A percentile compares a stretch with the other conserved stretches of the same genome.
Evolutionary conservation across 2,888 invertebrate species (phyloP).

Genomic region (Antheraea yamamai): DNA sequence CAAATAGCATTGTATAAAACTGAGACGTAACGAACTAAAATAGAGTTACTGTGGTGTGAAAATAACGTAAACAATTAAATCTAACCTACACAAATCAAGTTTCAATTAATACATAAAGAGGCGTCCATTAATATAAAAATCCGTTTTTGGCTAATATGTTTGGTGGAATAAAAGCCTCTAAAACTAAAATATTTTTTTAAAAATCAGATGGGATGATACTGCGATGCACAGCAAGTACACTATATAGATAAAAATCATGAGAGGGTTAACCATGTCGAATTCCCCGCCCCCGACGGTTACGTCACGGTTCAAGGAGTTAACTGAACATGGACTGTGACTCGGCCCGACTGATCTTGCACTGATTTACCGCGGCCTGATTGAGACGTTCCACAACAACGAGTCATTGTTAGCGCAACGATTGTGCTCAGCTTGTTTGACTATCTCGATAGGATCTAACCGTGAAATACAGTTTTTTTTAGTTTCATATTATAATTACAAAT

Average conservation of each 20-base stretch:
- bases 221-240: no score
- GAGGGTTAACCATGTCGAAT: conserved; percentile 1
- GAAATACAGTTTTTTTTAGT: conserved; percentile 4
- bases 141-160: no score
- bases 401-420: conserved; percentile 16
- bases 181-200: no score
- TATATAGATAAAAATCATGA: no score
- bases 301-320: conserved; percentile 17
- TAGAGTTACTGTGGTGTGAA: neutral
- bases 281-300: neutral
- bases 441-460: neutral
- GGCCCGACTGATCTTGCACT: neutral
- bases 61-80: neutral
- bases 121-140: neutral
- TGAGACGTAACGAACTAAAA: no score
- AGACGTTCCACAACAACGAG: conserved; percentile 18
- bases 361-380: conserved; percentile 5
- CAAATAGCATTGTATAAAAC: no score
- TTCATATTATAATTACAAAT: neutral
- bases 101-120: neutral
- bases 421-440: conserved; percentile 1
- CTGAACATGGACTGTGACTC: conserved; percentile 13
- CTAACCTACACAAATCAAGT: neutral
- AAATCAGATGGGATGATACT: no score
- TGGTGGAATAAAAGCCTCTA: no score